A percentile compares a stretch with the other conserved stretches of the same genome.
phyloP scores from a whole-genome alignment of 2,888 invertebrate species.

The Stenotaenia linearis region DNA sequence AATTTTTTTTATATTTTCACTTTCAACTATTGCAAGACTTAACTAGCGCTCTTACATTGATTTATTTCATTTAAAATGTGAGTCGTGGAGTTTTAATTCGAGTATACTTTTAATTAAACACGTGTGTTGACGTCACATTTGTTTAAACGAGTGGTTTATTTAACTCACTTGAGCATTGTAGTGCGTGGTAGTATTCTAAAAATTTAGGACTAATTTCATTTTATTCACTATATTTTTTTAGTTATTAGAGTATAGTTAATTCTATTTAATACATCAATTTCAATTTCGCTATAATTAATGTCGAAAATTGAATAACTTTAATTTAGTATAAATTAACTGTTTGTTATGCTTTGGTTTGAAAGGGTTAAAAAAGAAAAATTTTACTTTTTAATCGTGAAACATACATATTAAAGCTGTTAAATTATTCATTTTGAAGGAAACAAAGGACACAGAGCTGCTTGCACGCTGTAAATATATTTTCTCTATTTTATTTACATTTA shows the following conservation, averaged over 20 bases:
- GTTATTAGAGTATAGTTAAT: not conserved
- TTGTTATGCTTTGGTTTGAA: not conserved
- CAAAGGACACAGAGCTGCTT: slow-evolving; percentile 18
- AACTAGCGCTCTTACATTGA: not conserved
- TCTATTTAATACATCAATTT: not conserved
- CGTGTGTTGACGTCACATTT: slow-evolving; percentile 19
- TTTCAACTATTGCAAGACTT: not conserved
- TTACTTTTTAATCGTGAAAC: not conserved
- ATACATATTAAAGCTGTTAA: not conserved
- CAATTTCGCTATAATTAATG: not conserved
- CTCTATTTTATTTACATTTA: not conserved
- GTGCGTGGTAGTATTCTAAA: slow-evolving; percentile 12
- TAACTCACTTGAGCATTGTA: not conserved
- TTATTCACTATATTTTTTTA: not conserved
- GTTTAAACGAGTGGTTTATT: not conserved
- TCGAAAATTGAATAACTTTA: not conserved
- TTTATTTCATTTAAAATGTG: not conserved
- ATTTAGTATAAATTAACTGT: too few relatives aligned
- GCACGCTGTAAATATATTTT: not conserved
- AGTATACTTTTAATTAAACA: slow-evolving; percentile 10
- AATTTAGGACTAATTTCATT: not conserved
- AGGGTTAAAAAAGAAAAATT: not conserved
- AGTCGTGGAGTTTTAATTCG: not conserved
- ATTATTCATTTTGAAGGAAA: not conserved
- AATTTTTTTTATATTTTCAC: slow-evolving; percentile 2